A percentile compares a stretch with the other conserved stretches of the same genome.
phyloP scores from a whole-genome alignment of 2,888 invertebrate species.

The Acrocyrtus sp. region DNA sequence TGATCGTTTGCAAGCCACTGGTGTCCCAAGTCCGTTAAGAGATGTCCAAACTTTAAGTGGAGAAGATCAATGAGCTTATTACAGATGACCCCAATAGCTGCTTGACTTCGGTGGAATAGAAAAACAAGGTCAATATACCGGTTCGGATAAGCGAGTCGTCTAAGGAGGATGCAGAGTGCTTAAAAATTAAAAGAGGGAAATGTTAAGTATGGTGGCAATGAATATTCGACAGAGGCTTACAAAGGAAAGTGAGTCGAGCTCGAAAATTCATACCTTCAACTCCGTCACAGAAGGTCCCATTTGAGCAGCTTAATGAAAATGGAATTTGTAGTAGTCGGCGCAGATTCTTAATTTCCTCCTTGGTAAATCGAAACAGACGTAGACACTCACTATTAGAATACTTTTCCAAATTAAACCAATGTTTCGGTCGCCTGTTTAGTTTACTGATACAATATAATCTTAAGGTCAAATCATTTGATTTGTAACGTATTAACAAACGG shows the following conservation, averaged over 20 bases:
- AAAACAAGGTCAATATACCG: neutral
- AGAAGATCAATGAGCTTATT: neutral
- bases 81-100: neutral
- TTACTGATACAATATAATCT: no score
- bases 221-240: no score
- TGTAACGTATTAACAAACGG: no score
- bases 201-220: no score
- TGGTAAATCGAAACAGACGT: neutral
- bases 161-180: constrained; percentile 13
- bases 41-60: neutral
- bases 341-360: neutral
- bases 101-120: neutral
- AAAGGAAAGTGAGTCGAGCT: no score
- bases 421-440: neutral
- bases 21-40: neutral
- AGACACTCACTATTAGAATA: neutral
- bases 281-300: neutral
- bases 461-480: no score
- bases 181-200: neutral
- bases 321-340: constrained; percentile 3
- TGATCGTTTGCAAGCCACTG: constrained; percentile 1
- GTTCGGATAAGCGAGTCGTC: constrained; percentile 13
- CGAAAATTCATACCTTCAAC: constrained; percentile 1
- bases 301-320: neutral
- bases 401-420: neutral